Conservation (phyloP, 2,888 invertebrate genomes). For the Axea sp. region DNA sequence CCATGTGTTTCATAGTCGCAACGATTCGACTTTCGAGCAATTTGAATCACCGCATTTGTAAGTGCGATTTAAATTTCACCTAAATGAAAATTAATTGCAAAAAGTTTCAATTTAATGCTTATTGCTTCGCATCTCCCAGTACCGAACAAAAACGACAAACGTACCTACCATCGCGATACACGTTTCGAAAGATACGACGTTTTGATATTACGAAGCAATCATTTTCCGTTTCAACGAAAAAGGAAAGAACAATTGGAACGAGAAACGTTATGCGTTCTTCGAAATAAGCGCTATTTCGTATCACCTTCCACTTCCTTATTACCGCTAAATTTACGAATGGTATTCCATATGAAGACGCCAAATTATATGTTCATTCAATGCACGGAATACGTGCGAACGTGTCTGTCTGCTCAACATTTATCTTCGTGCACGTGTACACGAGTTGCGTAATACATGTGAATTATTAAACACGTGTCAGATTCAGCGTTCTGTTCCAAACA, state of each 20-base stretch:
- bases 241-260: not conserved
- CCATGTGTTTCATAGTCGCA: too few relatives aligned
- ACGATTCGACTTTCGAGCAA: too few relatives aligned
- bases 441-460: constrained; percentile 31
- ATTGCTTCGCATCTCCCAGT: too few relatives aligned
- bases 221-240: not conserved
- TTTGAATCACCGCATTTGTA: too few relatives aligned
- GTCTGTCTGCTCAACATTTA: constrained; percentile 25
- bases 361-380: constrained; percentile 44
- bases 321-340: constrained; percentile 28
- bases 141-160: too few relatives aligned
- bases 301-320: constrained; percentile 34
- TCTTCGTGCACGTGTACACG: constrained; percentile 31
- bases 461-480: constrained; percentile 53
- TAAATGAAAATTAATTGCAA: too few relatives aligned
- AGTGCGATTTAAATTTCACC: too few relatives aligned
- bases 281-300: constrained; percentile 15
- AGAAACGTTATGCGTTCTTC: constrained; percentile 7
- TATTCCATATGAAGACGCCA: constrained; percentile 23
- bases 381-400: constrained; percentile 41
- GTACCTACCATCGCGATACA: too few relatives aligned
- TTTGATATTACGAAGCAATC: not conserved
- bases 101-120: too few relatives aligned
- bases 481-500: constrained; percentile 22
- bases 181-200: not conserved